Conservation (phyloP, 2,797 vertebrate genomes). For the Liasis olivaceus region DNA sequence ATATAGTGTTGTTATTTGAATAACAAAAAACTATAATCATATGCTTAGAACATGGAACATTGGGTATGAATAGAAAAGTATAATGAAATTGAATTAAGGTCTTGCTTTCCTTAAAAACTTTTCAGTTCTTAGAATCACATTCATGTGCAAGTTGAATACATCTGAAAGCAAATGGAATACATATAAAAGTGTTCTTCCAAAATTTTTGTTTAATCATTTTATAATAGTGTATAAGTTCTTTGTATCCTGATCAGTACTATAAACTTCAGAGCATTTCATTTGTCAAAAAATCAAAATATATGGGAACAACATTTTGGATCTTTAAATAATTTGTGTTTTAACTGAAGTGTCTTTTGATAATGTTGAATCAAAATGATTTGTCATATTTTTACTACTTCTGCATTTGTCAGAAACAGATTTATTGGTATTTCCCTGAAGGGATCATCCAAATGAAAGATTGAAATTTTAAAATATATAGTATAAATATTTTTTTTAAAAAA, state of each 20-base stretch:
- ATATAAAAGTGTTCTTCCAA: not conserved
- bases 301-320: not conserved
- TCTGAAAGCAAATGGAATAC: not conserved
- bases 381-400: not conserved
- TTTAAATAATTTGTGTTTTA: not conserved
- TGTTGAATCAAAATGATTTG: not conserved
- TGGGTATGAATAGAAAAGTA: not conserved
- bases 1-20: not conserved
- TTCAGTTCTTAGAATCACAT: not conserved
- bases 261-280: not conserved
- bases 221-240: not conserved
- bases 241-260: not conserved
- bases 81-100: not conserved
- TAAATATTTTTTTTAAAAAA: not conserved
- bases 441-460: not conserved
- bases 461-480: not conserved
- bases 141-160: not conserved
- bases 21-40: not conserved
- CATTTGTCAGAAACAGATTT: not conserved
- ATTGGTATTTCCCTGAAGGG: not conserved
- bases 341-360: not conserved
- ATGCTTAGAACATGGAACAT: not conserved
- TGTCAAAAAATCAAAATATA: not conserved
- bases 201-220: not conserved
- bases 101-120: not conserved